Percentiles rank a stretch among this genome's conserved stretches.
Evolutionary conservation across 37 sponge, comb jelly and placozoan genomes (phyloP).

Genomic region (Bolinopsis microptera): DNA sequence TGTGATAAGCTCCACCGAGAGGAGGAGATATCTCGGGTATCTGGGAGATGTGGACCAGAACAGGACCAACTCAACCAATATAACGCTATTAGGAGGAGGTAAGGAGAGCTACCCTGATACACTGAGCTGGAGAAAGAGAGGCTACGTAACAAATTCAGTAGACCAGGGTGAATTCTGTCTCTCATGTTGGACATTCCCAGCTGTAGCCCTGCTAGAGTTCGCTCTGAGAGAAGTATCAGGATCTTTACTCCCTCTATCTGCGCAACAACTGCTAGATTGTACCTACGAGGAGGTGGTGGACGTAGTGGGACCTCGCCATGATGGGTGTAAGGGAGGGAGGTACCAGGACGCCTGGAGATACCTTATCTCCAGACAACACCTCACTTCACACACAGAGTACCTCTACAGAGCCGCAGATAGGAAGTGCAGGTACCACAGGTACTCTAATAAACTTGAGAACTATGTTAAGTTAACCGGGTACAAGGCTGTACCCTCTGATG

Average conservation of each 20-base stretch:
- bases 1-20: too few species aligned
- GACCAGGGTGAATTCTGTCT: background rate
- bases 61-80: too few species aligned
- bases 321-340: background rate
- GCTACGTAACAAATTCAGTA: background rate
- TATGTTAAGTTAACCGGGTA: background rate
- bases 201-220: background rate
- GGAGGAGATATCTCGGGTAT: too few species aligned
- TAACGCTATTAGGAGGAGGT: background rate
- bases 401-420: background rate
- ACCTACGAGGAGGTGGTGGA: background rate
- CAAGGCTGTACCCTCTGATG: background rate
- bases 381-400: background rate
- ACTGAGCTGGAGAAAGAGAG: background rate
- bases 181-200: constrained; percentile 4
- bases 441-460: background rate
- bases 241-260: background rate
- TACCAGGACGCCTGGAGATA: background rate
- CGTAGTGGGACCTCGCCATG: background rate
- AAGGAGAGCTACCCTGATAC: background rate
- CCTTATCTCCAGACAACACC: background rate
- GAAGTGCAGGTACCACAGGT: background rate
- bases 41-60: too few species aligned
- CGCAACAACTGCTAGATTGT: background rate
- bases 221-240: constrained; percentile 2